These are phyloP conservation scores for Rhagophthalmus giganteus DNA, from an alignment of 2,888 invertebrate genomes.

Conservation along the genomic window DNA sequence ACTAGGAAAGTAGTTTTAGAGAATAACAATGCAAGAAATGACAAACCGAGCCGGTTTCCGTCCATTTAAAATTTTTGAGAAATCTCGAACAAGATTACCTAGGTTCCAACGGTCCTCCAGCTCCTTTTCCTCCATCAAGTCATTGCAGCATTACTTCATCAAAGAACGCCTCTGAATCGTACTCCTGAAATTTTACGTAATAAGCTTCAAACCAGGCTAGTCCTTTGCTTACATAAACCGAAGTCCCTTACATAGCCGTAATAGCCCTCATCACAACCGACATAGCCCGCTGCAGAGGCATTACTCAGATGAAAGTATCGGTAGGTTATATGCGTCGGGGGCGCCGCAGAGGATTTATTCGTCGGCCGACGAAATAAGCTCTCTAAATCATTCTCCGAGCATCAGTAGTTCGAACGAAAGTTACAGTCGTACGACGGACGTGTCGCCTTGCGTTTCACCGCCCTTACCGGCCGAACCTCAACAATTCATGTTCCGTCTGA, in stretches of 20 bases:
- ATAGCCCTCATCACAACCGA: slow-evolving; percentile 49
- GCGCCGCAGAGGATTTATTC: slow-evolving; percentile 68
- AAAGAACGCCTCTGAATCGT: slow-evolving; percentile 43
- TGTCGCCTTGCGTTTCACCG: slow-evolving; percentile 59
- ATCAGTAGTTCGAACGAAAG: slow-evolving; percentile 85
- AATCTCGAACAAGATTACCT: no score
- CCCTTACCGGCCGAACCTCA: slow-evolving; percentile 56
- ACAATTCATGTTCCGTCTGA: slow-evolving; percentile 66
- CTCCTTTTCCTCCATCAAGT: slow-evolving; percentile 45
- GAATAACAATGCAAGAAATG: no score
- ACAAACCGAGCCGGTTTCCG: no score
- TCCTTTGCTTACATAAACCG: no score
- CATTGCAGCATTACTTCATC: slow-evolving; percentile 38
- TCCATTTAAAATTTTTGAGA: no score
- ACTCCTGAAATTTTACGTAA: slow-evolving; percentile 47
- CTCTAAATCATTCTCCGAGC: slow-evolving; percentile 78
- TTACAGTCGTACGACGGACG: slow-evolving; percentile 76
- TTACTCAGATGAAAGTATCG: slow-evolving; percentile 68
- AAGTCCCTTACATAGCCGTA: slow-evolving; percentile 47
- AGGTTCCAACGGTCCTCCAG: no score
- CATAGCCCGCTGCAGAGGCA: slow-evolving; percentile 63
- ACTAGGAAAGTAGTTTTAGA: no score
- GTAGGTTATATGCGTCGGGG: slow-evolving; percentile 51
- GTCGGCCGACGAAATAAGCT: slow-evolving; percentile 81
- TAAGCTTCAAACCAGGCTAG: slow-evolving; percentile 49